These are phyloP conservation scores for Acanthacorydalis orientalis DNA, from an alignment of 2,888 invertebrate species.

Conservation along the genomic window DNA sequence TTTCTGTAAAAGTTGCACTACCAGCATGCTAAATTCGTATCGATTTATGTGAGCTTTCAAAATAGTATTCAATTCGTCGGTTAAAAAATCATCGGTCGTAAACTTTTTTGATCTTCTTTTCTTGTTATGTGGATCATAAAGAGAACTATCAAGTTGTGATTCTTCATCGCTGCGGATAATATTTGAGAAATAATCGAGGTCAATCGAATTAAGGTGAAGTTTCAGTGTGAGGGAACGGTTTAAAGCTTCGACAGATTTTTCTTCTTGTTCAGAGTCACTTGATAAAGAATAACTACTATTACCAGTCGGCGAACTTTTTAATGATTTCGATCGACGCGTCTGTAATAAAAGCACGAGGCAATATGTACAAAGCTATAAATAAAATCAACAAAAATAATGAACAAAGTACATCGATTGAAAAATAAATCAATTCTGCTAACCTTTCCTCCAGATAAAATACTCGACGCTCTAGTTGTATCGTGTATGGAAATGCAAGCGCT, in stretches of 20 bases:
- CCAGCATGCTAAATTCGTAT: conserved; percentile 37
- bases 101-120: conserved; percentile 27
- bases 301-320: background rate
- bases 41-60: conserved; percentile 33
- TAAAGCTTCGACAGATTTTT: conserved; percentile 30
- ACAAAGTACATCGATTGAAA: background rate
- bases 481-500: background rate
- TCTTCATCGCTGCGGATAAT: conserved; percentile 30
- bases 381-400: background rate
- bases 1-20: conserved; percentile 36
- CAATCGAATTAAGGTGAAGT: conserved; percentile 37
- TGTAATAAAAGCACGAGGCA: background rate
- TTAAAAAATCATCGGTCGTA: conserved; percentile 34
- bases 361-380: background rate
- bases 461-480: background rate
- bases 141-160: conserved; percentile 5
- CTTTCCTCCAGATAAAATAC: background rate
- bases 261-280: conserved; percentile 29
- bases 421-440: background rate
- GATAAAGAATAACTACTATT: conserved; percentile 7
- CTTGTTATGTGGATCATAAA: conserved; percentile 18
- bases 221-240: conserved; percentile 36
- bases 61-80: conserved; percentile 32
- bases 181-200: conserved; percentile 43
- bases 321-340: conserved; percentile 3